Conservation (phyloP, 1,140 invertebrate genomes). For the Neelides sp. region DNA sequence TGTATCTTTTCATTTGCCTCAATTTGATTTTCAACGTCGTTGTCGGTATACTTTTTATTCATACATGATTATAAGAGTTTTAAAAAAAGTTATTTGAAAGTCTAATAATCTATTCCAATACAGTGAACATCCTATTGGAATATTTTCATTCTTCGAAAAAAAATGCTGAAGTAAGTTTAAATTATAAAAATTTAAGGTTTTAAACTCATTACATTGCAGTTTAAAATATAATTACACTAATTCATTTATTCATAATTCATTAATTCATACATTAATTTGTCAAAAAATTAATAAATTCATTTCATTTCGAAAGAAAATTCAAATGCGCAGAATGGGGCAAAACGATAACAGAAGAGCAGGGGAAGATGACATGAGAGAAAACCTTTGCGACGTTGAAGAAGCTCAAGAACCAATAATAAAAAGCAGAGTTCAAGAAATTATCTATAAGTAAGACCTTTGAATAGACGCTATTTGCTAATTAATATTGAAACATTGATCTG, state of each 20-base stretch:
- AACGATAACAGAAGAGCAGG: not conserved
- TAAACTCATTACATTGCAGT: not conserved
- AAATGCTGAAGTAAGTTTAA: constrained; percentile 1
- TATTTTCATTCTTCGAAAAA: not conserved
- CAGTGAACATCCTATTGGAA: constrained; percentile 13
- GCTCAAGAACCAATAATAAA: not conserved
- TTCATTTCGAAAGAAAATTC: too few species aligned
- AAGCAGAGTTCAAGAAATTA: not conserved
- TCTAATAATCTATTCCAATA: not conserved
- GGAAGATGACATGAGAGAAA: not conserved
- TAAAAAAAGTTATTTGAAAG: not conserved
- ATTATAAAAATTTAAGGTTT: not conserved
- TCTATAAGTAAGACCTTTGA: constrained; percentile 3
- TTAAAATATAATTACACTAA: too few species aligned
- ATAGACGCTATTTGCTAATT: not conserved
- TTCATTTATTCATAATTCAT: too few species aligned
- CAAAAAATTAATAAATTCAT: too few species aligned
- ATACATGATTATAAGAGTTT: not conserved
- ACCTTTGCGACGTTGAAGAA: too few species aligned
- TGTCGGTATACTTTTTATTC: not conserved
- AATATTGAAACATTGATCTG: too few species aligned
- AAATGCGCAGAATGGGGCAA: too few species aligned
- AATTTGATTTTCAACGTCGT: constrained; percentile 17
- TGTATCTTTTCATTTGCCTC: constrained; percentile 14
- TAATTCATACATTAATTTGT: too few species aligned